These are phyloP conservation scores for Struthio camelus DNA, from an alignment of 2,113 vertebrate genomes.

Conservation along the genomic window DNA sequence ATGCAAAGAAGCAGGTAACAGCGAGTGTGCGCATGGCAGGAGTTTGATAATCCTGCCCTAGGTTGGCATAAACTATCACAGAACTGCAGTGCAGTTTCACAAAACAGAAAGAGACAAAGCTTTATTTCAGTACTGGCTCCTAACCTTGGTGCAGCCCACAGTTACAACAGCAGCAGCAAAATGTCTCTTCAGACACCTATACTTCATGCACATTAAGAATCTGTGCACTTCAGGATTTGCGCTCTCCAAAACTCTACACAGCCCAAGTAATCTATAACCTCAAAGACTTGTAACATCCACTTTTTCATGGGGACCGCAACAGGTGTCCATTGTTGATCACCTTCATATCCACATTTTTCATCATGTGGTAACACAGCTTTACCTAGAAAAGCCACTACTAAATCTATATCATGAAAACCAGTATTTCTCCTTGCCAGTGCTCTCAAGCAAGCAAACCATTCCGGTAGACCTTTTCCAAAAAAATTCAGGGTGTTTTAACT, in stretches of 20 bases:
- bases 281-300: background rate
- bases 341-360: background rate
- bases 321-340: background rate
- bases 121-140: background rate
- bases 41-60: background rate
- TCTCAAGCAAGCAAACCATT: background rate
- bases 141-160: background rate
- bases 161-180: background rate
- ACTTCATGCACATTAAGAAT: background rate
- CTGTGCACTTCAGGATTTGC: background rate
- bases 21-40: background rate
- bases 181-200: background rate
- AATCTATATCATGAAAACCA: background rate
- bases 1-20: background rate
- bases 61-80: background rate
- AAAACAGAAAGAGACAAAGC: background rate
- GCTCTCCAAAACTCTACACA: background rate
- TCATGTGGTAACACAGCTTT: fast-evolving
- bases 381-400: background rate
- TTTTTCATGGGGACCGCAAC: background rate
- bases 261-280: background rate
- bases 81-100: background rate
- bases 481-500: background rate
- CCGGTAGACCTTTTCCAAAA: background rate
- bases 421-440: background rate